Conservation (phyloP, 2,888 invertebrate genomes). For the Oxycera nigricornis region DNA sequence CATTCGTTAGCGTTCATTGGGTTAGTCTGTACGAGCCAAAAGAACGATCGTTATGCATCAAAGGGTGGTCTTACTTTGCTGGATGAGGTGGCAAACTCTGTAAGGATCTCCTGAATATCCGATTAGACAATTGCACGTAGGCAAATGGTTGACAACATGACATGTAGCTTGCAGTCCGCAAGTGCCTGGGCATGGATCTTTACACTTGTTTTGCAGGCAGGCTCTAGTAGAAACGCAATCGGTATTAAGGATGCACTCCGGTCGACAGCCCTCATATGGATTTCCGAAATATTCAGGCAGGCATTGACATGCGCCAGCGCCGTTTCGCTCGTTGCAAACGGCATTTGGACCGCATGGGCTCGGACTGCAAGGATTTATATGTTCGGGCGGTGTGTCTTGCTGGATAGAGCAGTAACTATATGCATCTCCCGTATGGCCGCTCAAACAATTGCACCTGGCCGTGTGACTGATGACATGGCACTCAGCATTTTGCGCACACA, state of each 20-base stretch:
- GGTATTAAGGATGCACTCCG: conserved; percentile 75
- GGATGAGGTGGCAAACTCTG: conserved; percentile 65
- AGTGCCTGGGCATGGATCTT: conserved; percentile 79
- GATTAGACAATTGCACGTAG: conserved; percentile 71
- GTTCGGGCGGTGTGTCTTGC: conserved; percentile 55
- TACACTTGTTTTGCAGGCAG: conserved; percentile 75
- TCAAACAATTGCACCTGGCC: conserved; percentile 77
- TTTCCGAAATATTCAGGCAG: conserved; percentile 76
- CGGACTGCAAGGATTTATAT: conserved; percentile 72
- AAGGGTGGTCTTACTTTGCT: conserved; percentile 66
- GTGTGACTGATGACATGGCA: conserved; percentile 79
- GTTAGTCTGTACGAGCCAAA: no score
- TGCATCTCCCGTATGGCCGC: conserved; percentile 58
- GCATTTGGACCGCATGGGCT: conserved; percentile 84
- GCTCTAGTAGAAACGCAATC: conserved; percentile 76
- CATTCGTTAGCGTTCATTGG: no score
- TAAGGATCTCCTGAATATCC: conserved; percentile 82
- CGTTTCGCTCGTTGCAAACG: conserved; percentile 70
- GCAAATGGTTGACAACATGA: conserved; percentile 75
- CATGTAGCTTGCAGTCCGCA: conserved; percentile 79
- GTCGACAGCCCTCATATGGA: conserved; percentile 78
- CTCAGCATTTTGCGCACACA: conserved; percentile 75
- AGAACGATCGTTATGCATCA: no score
- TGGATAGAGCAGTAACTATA: conserved; percentile 51
- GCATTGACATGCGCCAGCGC: conserved; percentile 75